Base-by-base conservation (phyloP, 2,797 vertebrate species). In the Scleropages formosus region DNA sequence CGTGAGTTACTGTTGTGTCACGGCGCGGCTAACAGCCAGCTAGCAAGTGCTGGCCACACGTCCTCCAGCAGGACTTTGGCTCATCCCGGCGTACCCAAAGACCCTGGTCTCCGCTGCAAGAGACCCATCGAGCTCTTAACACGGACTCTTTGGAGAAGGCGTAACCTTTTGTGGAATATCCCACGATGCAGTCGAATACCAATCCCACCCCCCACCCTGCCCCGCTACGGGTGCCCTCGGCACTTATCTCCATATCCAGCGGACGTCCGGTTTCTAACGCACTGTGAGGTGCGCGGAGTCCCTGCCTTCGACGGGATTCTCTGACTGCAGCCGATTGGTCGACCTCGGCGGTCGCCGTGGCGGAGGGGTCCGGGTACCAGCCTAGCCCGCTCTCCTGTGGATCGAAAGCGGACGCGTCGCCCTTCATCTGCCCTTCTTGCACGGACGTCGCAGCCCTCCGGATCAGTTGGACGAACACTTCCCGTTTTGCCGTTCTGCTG, bases 1-100 rank as follows among this genome's bases (percentile, higher is more conserved):
- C 75, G 20, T 62, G 58, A 59, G 44, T 16, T 12, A 47, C 20
- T 26, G 8, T 66, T 46, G 22, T 69, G 15, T 39, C 31, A 2
- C 70, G 49, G 62, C 69, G 69, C 56, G 11, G 65, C 56, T 66
- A 53, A 67, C n/a, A 51, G 9, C 51, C 56, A 51, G 68, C 68
- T 71, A 31, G 31, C 26, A 27, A 71, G 24, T 47, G 24, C 39
- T 61, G 60, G n/a, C 44, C 75, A 71, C 39, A 60, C 59, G 12
- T 75, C 74, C 31, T 68, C 64, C 31, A 66, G 27, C 56, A 58
- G 39, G 62, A 75, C 20, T 15, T 75, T 46, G 53, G 47, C n/a
- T n/a, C n/a, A n/a, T 51, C 74, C 74, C 39, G 58, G 56, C 61
- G 71, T 51, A 76, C 75, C 75, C 76, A 76, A 76, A 76, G 75